phyloP scores from a whole-genome alignment of 2,113 vertebrate genomes.

The Apus apus region DNA sequence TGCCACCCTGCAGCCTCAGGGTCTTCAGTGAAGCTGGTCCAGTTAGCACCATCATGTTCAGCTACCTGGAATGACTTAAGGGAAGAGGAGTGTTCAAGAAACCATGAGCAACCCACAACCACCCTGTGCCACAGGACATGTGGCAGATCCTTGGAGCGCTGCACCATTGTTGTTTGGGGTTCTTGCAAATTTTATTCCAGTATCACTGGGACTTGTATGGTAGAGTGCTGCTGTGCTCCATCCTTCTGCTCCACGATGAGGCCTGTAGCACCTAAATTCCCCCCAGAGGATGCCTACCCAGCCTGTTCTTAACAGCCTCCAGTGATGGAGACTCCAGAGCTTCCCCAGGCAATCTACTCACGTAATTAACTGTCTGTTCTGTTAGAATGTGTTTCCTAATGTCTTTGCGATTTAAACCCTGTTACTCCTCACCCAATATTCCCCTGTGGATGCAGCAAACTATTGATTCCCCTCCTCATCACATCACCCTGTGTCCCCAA shows the following conservation, averaged over 20 bases:
- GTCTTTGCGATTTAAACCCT: constrained; percentile 11
- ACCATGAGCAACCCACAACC: neutral
- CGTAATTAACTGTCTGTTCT: constrained; percentile 46
- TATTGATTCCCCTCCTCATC: neutral
- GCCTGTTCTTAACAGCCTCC: neutral
- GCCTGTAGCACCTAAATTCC: neutral
- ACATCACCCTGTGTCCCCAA: fast-evolving
- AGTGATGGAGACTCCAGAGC: neutral
- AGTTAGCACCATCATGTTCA: neutral
- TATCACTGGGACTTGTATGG: neutral
- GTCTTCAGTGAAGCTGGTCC: neutral
- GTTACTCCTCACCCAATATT: neutral
- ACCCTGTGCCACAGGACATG: fast-evolving
- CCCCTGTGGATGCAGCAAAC: neutral
- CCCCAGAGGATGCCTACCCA: neutral
- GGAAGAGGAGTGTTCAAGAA: neutral
- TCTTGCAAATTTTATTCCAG: neutral
- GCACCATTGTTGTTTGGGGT: fast-evolving
- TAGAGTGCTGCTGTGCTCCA: neutral
- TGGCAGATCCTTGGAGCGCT: neutral
- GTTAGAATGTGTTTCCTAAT: constrained; percentile 1
- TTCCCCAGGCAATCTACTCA: constrained; percentile 7
- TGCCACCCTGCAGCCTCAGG: fast-evolving
- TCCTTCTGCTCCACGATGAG: neutral
- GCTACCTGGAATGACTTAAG: neutral